phyloP scores from a whole-genome alignment of 1,140 invertebrate genomes.

The Pogonus chalceus region DNA sequence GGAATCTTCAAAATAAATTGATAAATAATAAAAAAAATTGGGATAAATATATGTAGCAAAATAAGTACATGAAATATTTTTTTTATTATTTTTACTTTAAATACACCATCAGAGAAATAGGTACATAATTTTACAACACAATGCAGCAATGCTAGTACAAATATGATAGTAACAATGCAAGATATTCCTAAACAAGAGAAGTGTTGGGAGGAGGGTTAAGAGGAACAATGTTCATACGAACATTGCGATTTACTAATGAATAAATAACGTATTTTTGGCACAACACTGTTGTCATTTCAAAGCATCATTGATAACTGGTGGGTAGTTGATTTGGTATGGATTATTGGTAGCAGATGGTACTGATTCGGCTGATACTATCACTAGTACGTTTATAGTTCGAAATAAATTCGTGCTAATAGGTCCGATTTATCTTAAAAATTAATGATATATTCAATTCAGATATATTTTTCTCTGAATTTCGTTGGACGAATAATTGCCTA shows the following conservation, averaged over 20 bases:
- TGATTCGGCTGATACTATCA: too few relatives aligned
- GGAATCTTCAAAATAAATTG: too few relatives aligned
- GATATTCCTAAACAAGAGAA: conserved; percentile 5
- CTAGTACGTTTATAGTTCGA: too few relatives aligned
- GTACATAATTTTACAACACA: conserved; percentile 15
- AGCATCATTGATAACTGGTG: neutral
- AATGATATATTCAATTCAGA: too few relatives aligned
- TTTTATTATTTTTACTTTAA: conserved; percentile 7
- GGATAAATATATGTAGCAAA: too few relatives aligned
- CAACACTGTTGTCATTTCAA: conserved; percentile 5
- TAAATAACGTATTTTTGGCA: conserved; percentile 7
- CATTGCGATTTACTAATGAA: neutral
- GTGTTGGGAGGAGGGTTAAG: neutral
- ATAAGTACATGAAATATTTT: conserved; percentile 4
- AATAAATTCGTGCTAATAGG: too few relatives aligned
- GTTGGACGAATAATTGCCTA: too few relatives aligned
- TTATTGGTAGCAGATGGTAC: neutral
- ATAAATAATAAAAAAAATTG: too few relatives aligned
- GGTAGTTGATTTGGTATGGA: neutral
- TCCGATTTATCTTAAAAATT: too few relatives aligned
- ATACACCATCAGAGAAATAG: conserved; percentile 14
- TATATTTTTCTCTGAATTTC: too few relatives aligned
- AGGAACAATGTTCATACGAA: neutral
- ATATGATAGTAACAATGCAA: conserved; percentile 10
- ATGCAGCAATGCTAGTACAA: conserved; percentile 13